Evolutionary conservation across 2,797 vertebrate genomes (phyloP), one percentile per base, ranked within the genome.

Genomic region (Ctenopoma kingsleyae): DNA sequence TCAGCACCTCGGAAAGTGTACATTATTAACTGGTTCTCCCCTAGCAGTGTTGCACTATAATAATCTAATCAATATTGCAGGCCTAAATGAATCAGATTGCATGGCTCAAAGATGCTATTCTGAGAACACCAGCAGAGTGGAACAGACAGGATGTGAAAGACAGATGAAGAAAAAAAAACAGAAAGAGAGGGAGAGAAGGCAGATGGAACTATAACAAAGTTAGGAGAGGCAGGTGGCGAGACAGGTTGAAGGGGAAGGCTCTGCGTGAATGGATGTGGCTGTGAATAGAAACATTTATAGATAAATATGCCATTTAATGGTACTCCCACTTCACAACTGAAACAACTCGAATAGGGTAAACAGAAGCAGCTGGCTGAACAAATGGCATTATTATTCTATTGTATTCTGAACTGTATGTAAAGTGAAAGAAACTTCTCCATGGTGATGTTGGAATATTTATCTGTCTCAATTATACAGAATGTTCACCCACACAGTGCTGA

Each of bases 41-140:
- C 67, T 69, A 80, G 77, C 53, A 73, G 74, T 87, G 85, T 85
- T 74, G 74, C 84, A 71, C 81, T 75, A 88, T 83, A 91, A 90
- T 88, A 91, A 91, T 76, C 71, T 51, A 86, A 93, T 94, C 93
- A 89, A 93, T 94, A 92, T 32, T 17, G 76, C 51, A 66, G 65
- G 43, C 71, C 67, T 83, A 87, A 90, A 89, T 88, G 88, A 93
- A 92, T 88, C 83, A 69, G 83, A 75, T 53, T 61, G 61, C 68
- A 81, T 46, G 63, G 71, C 82, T 86, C 80, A 75, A 84, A 80
- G 73, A 47, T 64, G 88, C 88, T 88, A 87, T 90, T 91, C 74
- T 89, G 80, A 86, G 90, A 88, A 72, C 72, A 48, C 54, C 11
- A 41, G 69, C 69, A 55, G 79, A 74, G 53, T 55, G 71, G 67